These are phyloP conservation scores for Meandrina meandrites DNA, from an alignment of 92 coral and sea anemone species.

Conservation along the genomic window DNA sequence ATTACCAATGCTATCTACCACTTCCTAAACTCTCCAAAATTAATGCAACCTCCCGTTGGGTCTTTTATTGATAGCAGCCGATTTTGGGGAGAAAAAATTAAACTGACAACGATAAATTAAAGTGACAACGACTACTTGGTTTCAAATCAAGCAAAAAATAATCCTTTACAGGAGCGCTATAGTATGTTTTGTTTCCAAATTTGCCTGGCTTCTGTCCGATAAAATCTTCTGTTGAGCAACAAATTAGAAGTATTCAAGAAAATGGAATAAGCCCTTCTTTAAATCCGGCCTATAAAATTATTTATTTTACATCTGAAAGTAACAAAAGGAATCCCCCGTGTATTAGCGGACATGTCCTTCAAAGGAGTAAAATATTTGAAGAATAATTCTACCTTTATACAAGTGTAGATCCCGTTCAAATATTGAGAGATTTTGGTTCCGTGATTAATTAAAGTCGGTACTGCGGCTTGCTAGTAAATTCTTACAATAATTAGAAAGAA, in stretches of 20 bases:
- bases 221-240: neutral
- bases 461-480: neutral
- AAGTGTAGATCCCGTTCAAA: neutral
- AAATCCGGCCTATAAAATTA: neutral
- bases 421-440: neutral
- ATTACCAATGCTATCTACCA: neutral
- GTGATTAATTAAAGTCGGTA: slow-evolving; percentile 4
- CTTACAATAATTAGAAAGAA: neutral
- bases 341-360: neutral
- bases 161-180: neutral
- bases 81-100: neutral
- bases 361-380: neutral
- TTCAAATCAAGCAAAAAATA: neutral
- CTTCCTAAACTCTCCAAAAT: neutral
- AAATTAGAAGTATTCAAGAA: neutral
- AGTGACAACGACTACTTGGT: too few relatives aligned
- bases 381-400: neutral
- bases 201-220: neutral
- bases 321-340: neutral
- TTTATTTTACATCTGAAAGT: neutral
- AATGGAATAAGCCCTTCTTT: neutral
- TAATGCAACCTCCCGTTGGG: neutral
- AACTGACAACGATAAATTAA: neutral
- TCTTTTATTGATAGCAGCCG: neutral
- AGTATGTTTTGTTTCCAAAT: neutral